phyloP scores from a whole-genome alignment of 2,113 vertebrate species.

The Mus pahari region DNA sequence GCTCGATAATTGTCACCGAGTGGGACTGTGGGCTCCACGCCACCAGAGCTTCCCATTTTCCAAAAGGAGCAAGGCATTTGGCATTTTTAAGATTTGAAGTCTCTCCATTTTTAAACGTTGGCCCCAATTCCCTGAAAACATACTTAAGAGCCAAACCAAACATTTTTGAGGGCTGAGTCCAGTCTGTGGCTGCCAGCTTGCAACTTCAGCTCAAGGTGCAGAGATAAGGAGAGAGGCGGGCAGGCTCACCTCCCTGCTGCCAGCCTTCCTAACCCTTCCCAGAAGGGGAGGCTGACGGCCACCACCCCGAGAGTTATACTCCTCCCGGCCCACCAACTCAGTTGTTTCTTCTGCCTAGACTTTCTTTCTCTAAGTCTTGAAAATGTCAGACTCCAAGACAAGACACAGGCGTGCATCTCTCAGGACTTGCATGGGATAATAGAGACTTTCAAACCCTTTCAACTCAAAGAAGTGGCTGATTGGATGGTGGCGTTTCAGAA shows the following conservation, averaged over 20 bases:
- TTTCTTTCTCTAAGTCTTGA: neutral
- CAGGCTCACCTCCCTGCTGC: neutral
- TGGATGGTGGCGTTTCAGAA: neutral
- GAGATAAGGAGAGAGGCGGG: neutral
- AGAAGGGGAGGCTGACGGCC: neutral
- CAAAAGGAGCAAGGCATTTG: conserved; percentile 58
- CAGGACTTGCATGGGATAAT: neutral
- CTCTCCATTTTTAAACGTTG: conserved; percentile 55
- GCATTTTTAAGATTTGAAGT: conserved; percentile 61
- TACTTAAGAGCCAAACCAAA: conserved; percentile 68
- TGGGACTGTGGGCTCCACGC: neutral
- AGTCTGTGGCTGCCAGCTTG: neutral
- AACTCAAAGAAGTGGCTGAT: neutral
- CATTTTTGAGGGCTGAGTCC: conserved; percentile 32
- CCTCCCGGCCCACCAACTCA: too few relatives aligned
- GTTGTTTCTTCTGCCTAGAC: neutral
- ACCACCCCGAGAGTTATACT: neutral
- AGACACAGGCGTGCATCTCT: neutral
- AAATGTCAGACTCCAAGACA: neutral
- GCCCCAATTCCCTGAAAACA: conserved; percentile 63
- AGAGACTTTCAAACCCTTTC: neutral
- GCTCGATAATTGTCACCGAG: neutral
- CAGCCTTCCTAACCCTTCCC: neutral
- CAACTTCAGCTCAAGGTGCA: neutral
- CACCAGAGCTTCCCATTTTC: conserved; percentile 14